These are phyloP conservation scores for Alentia gelatinosa DNA, from an alignment of 2,888 invertebrate species.

Conservation along the genomic window DNA sequence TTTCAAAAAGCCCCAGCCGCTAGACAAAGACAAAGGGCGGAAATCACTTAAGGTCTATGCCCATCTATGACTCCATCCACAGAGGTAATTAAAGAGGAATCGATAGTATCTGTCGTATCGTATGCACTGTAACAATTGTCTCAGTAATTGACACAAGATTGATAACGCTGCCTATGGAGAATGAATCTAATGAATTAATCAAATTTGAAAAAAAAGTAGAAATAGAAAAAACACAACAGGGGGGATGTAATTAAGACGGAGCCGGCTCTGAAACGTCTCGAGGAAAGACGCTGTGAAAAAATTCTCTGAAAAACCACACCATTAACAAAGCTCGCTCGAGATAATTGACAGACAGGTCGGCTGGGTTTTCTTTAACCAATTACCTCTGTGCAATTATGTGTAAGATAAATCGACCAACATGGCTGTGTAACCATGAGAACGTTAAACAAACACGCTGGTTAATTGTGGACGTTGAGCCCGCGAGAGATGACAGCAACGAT, in stretches of 20 bases:
- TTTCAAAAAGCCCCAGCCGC: neutral
- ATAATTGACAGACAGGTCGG: constrained; percentile 50
- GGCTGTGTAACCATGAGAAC: neutral
- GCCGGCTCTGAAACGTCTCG: constrained; percentile 12
- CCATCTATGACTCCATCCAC: neutral
- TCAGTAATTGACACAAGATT: constrained; percentile 41
- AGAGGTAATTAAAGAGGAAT: constrained; percentile 35
- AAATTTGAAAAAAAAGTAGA: neutral
- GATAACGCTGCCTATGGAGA: constrained; percentile 45
- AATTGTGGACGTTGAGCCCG: neutral
- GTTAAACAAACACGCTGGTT: constrained; percentile 10
- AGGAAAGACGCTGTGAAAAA: constrained; percentile 14
- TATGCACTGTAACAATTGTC: constrained; percentile 29
- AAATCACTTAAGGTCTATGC: constrained; percentile 13
- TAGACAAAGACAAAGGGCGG: neutral
- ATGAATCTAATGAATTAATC: constrained; percentile 52
- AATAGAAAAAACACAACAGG: neutral
- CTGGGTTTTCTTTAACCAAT: constrained; percentile 48
- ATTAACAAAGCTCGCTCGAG: constrained; percentile 32
- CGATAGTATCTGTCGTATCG: constrained; percentile 11
- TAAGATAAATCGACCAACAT: constrained; percentile 45
- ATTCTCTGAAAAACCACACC: constrained; percentile 30
- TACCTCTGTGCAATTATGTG: constrained; percentile 46
- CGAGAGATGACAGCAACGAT: neutral
- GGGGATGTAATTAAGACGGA: constrained; percentile 45